Conservation (phyloP, 2,113 vertebrate species). For the Isurus oxyrinchus region DNA sequence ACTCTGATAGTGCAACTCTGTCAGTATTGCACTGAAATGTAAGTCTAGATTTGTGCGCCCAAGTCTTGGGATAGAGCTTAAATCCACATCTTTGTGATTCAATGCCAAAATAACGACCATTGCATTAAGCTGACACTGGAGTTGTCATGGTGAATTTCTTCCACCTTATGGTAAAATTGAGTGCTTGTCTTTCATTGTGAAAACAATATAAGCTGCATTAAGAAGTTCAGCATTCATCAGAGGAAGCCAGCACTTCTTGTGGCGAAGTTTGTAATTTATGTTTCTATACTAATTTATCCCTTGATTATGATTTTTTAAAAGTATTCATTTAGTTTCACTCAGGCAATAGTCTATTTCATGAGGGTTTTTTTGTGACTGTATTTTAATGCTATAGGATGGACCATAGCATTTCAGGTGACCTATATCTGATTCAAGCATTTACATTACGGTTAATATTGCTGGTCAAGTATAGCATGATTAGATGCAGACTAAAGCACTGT, state of each 20-base stretch:
- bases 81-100: background rate
- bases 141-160: background rate
- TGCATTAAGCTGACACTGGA: background rate
- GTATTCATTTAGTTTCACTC: background rate
- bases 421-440: no score
- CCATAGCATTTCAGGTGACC: no score
- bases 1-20: background rate
- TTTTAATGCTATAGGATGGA: background rate
- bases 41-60: background rate
- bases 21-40: background rate
- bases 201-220: background rate
- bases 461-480: no score
- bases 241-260: background rate
- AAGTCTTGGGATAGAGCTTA: background rate
- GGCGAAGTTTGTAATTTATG: background rate
- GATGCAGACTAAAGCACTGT: no score
- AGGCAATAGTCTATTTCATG: background rate
- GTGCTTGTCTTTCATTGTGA: background rate
- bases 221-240: background rate
- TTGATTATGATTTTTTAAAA: background rate
- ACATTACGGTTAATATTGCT: no score
- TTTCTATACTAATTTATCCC: background rate
- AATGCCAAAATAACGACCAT: background rate
- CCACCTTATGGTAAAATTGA: background rate
- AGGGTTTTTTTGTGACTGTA: background rate